Evolutionary conservation across 1,140 invertebrate species (phyloP).

Genomic region (Cheumatopsyche charites): DNA sequence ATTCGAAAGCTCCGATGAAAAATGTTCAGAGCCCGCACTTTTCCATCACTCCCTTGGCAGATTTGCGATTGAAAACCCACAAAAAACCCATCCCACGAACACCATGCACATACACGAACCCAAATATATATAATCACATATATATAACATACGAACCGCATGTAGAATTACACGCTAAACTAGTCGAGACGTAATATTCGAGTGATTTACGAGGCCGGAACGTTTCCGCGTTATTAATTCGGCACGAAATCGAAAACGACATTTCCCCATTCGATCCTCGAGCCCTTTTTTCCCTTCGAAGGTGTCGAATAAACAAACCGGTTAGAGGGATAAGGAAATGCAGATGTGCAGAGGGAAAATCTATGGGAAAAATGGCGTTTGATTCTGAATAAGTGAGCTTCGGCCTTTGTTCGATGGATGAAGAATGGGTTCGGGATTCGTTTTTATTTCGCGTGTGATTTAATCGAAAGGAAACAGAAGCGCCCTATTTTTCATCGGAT

Average conservation of each 20-base stretch:
- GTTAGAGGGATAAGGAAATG: background rate
- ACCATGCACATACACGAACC: background rate
- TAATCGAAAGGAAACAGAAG: conserved; percentile 11
- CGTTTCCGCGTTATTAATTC: conserved; percentile 25
- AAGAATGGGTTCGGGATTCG: background rate
- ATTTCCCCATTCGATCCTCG: background rate
- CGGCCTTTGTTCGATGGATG: too few relatives aligned
- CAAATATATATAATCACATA: background rate
- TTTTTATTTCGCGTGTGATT: background rate
- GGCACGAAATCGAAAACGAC: conserved; percentile 28
- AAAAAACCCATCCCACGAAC: background rate
- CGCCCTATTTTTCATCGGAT: background rate
- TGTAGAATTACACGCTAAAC: background rate
- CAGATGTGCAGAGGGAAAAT: conserved; percentile 8
- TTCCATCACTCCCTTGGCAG: conserved; percentile 13
- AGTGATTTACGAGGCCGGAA: background rate
- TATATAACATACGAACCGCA: background rate
- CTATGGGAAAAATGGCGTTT: background rate
- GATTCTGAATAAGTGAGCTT: too few relatives aligned
- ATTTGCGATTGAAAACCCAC: conserved; percentile 18
- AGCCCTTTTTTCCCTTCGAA: too few relatives aligned
- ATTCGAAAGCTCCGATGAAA: background rate
- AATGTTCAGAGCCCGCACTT: background rate
- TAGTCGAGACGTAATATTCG: background rate
- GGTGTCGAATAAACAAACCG: too few relatives aligned